Evolutionary conservation across 1,140 invertebrate species (phyloP).

Genomic region (Zaprionus ornatus): DNA sequence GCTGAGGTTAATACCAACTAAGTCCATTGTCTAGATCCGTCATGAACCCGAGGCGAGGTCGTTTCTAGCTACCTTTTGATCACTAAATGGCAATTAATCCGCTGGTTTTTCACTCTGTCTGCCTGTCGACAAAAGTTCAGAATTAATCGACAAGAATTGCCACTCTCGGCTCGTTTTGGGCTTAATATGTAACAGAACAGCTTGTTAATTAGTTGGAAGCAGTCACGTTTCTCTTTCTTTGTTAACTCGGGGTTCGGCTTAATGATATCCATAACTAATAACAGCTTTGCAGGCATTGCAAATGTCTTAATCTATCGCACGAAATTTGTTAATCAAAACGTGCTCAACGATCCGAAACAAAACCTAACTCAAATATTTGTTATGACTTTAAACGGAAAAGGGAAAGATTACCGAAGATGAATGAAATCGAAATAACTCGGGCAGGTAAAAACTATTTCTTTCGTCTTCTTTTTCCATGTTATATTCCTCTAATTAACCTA

Average conservation of each 20-base stretch:
- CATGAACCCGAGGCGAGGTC: conserved; percentile 48
- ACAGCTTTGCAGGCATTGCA: conserved; percentile 32
- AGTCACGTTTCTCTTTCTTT: conserved; percentile 59
- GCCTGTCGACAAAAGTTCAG: conserved; percentile 41
- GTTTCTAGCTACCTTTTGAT: conserved; percentile 29
- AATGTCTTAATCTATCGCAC: conserved; percentile 60
- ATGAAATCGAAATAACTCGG: not conserved
- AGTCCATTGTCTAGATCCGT: conserved; percentile 27
- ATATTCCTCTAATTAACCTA: conserved; percentile 14
- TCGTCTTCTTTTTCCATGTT: not conserved
- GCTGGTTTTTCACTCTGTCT: not conserved
- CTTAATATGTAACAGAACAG: conserved; percentile 42
- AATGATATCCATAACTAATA: conserved; percentile 68
- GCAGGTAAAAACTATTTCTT: conserved; percentile 14
- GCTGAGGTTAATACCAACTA: conserved; percentile 46
- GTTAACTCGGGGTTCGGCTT: conserved; percentile 27
- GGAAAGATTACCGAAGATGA: conserved; percentile 23
- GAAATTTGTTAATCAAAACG: conserved; percentile 49
- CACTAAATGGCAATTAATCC: conserved; percentile 66
- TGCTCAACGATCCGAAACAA: conserved; percentile 27
- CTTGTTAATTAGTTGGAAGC: conserved; percentile 61
- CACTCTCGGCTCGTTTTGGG: conserved; percentile 21
- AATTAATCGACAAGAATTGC: conserved; percentile 68
- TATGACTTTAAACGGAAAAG: conserved; percentile 11
- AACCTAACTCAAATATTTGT: conserved; percentile 25